Evolutionary conservation across 2,113 vertebrate species (phyloP).

Genomic region (Mormoops blainvillei): DNA sequence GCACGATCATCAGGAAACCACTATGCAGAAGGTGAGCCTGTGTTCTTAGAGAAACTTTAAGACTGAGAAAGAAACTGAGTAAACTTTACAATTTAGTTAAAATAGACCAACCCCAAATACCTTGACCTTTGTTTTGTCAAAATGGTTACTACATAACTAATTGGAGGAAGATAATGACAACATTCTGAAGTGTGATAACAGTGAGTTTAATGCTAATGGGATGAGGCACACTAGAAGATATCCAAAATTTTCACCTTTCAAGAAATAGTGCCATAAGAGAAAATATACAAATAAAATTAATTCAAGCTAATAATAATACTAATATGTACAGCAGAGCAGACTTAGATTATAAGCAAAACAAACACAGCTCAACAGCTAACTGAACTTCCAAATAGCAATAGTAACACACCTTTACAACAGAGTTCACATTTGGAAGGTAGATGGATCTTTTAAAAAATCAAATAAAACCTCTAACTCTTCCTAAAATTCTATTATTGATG

Average conservation of each 20-base stretch:
- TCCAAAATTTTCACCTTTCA: not conserved
- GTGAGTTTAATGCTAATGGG: not conserved
- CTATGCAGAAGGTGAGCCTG: accelerated
- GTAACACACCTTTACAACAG: accelerated
- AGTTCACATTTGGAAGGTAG: not conserved
- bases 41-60: not conserved
- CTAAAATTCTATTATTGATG: not conserved
- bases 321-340: not conserved
- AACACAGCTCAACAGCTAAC: not conserved
- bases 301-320: too few relatives aligned
- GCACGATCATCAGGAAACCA: not conserved
- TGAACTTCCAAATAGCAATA: not conserved
- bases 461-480: not conserved
- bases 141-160: not conserved
- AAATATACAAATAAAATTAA: not conserved
- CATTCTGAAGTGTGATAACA: not conserved
- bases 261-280: not conserved
- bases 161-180: not conserved
- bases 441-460: not conserved
- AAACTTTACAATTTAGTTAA: not conserved
- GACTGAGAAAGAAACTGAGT: accelerated
- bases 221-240: not conserved
- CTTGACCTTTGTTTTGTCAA: not conserved
- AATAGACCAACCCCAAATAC: not conserved
- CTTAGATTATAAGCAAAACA: not conserved